These are phyloP conservation scores for Pedetes capensis DNA, from an alignment of 2,113 vertebrate genomes.

Conservation along the genomic window DNA sequence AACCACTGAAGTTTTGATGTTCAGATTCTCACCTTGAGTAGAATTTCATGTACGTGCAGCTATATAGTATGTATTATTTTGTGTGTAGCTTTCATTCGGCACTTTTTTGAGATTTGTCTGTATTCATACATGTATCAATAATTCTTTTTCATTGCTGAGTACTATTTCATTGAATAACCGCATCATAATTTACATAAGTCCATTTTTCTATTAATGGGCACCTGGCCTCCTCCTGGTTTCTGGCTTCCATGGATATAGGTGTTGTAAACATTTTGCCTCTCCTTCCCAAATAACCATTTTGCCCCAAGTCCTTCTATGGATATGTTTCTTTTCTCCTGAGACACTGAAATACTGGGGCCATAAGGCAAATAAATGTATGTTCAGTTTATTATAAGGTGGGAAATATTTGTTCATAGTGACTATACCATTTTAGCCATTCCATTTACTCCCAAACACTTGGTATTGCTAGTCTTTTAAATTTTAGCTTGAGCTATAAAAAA, in stretches of 20 bases:
- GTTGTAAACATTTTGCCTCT: background rate
- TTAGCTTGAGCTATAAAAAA: background rate
- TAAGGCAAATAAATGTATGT: background rate
- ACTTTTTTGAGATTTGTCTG: background rate
- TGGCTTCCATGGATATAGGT: background rate
- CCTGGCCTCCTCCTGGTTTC: background rate
- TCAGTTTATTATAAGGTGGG: background rate
- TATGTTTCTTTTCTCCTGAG: background rate
- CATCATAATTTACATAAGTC: background rate
- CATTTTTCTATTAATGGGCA: background rate
- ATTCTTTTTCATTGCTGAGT: background rate
- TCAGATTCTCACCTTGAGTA: background rate
- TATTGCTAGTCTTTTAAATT: background rate
- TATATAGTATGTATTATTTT: background rate
- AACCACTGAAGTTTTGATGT: background rate
- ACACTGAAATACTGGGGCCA: background rate
- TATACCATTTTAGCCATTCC: background rate
- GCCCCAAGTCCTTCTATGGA: background rate
- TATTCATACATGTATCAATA: background rate
- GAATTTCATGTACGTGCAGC: background rate
- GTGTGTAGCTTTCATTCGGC: background rate
- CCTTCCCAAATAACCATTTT: too few relatives aligned
- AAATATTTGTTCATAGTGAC: background rate
- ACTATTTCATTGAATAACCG: background rate
- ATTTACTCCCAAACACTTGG: background rate